Evolutionary conservation across 2,888 invertebrate genomes (phyloP), one percentile per base, ranked within the genome.

Genomic region (Piscicola geometra): DNA sequence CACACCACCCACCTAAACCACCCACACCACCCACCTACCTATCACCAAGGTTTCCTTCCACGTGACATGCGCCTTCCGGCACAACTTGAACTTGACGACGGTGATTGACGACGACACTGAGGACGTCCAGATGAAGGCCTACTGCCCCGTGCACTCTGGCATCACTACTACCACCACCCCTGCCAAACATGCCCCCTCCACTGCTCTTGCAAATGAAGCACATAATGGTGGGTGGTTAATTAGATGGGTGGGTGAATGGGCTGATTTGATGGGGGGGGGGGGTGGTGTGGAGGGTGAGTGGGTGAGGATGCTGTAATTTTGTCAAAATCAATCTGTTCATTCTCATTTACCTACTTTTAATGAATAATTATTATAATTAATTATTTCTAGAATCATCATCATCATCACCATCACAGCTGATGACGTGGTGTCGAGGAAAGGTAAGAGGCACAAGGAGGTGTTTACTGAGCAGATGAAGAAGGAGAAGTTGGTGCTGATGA

Each of bases 41-140:
- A n/a, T n/a, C 9, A 15, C 21, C 5, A 9, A 56, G 60, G 94
- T 93, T 76, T 95, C 98, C 36, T 99, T 97, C 87, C 99, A 99
- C 85, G 98, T 99, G 50, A 98, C 98, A 41, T 99, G 99, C 88
- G 98, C 96, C 81, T 96, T 98, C 87, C 92, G 94, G 87, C 92
- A 94, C 87, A 94, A 56, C 32, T 64, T 73, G 35, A 52, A 73
- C 73, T 36, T 73, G 18, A 73, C 56, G 21, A 73, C 73, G 21
- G 73, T 73, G n/a, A 73, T 73, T n/a, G 73, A 73, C 73, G 73
- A 73, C 33, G 73, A 73, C 35, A 73, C 73, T 3, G 73, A 73
- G 35, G 73, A 73, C 33, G 73, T 73, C 15, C 73, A 73, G 64
- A 66, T 71, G 30, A 89, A 96, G 87, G 95, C 95, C 1, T 97